A percentile compares a stretch with the other conserved stretches of the same genome.
These are phyloP conservation scores for Pseudochromis fuscus DNA, from an alignment of 2,797 vertebrate species.

Conservation along the genomic window DNA sequence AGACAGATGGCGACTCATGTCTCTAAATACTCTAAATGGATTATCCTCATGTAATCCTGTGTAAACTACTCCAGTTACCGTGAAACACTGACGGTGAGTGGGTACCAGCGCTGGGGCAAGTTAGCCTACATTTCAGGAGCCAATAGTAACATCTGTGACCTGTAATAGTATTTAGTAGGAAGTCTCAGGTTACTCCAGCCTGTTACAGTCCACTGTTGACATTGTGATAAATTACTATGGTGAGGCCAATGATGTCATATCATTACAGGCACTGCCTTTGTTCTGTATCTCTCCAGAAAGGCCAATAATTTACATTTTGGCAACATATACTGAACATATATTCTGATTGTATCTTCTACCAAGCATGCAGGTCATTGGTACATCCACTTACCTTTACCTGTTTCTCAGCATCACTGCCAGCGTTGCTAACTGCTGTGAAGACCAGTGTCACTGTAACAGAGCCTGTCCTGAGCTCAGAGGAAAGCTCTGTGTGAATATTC, in stretches of 20 bases:
- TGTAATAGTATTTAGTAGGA: constrained; percentile 1
- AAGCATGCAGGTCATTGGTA: constrained; percentile 41
- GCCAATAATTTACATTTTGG: neutral
- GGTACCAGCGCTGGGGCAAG: constrained; percentile 31
- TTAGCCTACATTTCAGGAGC: constrained; percentile 36
- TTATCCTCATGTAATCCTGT: constrained; percentile 84
- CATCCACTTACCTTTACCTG: constrained; percentile 73
- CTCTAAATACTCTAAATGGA: constrained; percentile 84
- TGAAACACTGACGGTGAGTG: constrained; percentile 60
- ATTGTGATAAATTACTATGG: neutral
- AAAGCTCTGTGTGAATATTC: constrained; percentile 47
- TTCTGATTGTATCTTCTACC: neutral
- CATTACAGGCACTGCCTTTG: neutral
- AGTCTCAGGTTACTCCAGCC: neutral
- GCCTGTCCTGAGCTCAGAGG: constrained; percentile 50
- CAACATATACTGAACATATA: neutral
- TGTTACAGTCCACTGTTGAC: neutral
- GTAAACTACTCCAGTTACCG: constrained; percentile 82
- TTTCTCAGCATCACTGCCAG: constrained; percentile 53
- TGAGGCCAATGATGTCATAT: neutral
- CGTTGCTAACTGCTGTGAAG: constrained; percentile 44
- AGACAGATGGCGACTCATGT: constrained; percentile 86
- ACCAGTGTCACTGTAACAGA: constrained; percentile 30
- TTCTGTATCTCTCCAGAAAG: neutral
- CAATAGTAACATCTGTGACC: constrained; percentile 17